These are phyloP conservation scores for Hylaeus volcanicus DNA, from an alignment of 1,140 invertebrate species.

Conservation along the genomic window DNA sequence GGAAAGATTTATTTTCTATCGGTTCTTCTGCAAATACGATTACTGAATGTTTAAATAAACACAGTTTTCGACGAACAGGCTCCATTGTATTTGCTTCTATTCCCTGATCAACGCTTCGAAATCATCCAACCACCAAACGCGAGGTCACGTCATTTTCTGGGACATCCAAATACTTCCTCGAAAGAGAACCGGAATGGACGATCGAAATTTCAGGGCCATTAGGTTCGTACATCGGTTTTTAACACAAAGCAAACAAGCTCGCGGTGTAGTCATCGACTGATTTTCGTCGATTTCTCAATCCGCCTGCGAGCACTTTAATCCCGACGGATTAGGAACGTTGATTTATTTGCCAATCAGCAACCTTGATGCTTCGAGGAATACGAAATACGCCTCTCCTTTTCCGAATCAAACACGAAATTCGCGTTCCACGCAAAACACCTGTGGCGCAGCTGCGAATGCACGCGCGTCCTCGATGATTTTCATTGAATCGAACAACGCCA, in stretches of 20 bases:
- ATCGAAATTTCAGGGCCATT: neutral
- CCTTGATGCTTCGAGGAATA: slow-evolving; percentile 41
- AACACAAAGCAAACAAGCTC: neutral
- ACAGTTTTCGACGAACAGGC: too few relatives aligned
- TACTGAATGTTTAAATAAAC: too few relatives aligned
- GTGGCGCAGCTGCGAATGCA: slow-evolving; percentile 9
- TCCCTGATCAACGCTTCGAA: too few relatives aligned
- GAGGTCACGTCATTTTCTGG: too few relatives aligned
- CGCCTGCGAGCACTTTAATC: slow-evolving; percentile 7
- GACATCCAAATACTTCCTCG: too few relatives aligned
- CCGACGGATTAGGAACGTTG: slow-evolving; percentile 25
- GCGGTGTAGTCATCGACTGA: slow-evolving; percentile 8
- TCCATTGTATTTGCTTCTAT: too few relatives aligned
- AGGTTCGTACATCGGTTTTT: neutral
- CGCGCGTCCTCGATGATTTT: slow-evolving; percentile 5
- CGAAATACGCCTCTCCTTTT: slow-evolving; percentile 2
- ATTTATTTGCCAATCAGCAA: slow-evolving; percentile 29
- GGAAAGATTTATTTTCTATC: too few relatives aligned
- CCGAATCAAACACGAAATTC: slow-evolving; percentile 39
- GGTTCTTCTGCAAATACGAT: too few relatives aligned
- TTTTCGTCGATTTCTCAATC: slow-evolving; percentile 17
- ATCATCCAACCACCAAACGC: too few relatives aligned
- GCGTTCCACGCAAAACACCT: slow-evolving; percentile 10
- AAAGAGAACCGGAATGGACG: neutral
- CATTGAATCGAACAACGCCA: slow-evolving; percentile 59